Evolutionary conservation across 2,888 invertebrate genomes (phyloP).

Genomic region (Oxycera nigricornis): DNA sequence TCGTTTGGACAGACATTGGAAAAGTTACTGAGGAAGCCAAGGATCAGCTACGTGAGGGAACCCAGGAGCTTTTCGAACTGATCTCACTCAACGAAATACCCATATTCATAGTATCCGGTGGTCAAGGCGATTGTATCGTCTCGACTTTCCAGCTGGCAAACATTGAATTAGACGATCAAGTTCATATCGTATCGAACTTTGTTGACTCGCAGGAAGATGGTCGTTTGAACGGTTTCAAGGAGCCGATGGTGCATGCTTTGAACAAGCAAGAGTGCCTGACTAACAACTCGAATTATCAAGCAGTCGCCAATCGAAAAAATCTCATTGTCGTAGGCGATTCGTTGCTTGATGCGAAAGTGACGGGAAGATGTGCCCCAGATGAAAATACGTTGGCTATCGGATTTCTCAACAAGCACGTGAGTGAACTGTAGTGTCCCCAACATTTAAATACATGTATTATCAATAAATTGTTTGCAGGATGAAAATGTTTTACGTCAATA

Average conservation of each 20-base stretch:
- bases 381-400: slow-evolving; percentile 86
- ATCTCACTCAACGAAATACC: slow-evolving; percentile 76
- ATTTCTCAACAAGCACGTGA: slow-evolving; percentile 83
- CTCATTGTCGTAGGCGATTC: slow-evolving; percentile 92
- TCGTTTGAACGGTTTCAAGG: slow-evolving; percentile 76
- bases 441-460: not conserved
- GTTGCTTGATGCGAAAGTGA: slow-evolving; percentile 85
- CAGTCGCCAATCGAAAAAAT: slow-evolving; percentile 74
- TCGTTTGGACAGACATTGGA: slow-evolving; percentile 63
- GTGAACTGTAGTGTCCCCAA: slow-evolving; percentile 46
- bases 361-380: slow-evolving; percentile 75
- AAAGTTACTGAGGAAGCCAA: slow-evolving; percentile 64
- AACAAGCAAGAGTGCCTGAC: slow-evolving; percentile 92
- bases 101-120: slow-evolving; percentile 92
- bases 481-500: not conserved
- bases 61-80: slow-evolving; percentile 70
- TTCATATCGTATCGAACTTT: slow-evolving; percentile 88
- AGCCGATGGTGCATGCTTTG: slow-evolving; percentile 84
- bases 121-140: slow-evolving; percentile 87
- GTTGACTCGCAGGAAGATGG: slow-evolving; percentile 72
- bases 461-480: not conserved
- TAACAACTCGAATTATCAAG: slow-evolving; percentile 72
- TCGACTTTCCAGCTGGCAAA: slow-evolving; percentile 76
- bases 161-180: slow-evolving; percentile 66
- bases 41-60: slow-evolving; percentile 69